These are phyloP conservation scores for Dascyllus trimaculatus DNA, from an alignment of 2,113 vertebrate species.

Conservation along the genomic window DNA sequence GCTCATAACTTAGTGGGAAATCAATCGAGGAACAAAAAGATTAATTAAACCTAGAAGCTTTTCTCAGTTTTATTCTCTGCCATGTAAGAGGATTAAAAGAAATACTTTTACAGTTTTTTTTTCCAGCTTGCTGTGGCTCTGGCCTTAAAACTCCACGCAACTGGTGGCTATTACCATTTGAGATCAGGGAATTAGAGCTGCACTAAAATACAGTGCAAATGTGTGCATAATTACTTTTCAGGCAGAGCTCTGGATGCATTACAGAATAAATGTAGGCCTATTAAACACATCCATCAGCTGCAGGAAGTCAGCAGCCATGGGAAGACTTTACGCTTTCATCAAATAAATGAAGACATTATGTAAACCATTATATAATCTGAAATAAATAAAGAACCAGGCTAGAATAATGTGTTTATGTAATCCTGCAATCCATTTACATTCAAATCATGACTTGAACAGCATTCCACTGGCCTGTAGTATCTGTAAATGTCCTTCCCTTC, in stretches of 20 bases:
- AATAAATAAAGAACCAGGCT: conserved; percentile 30
- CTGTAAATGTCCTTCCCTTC: conserved; percentile 21
- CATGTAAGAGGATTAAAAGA: conserved; percentile 26
- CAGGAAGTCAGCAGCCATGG: conserved; percentile 19
- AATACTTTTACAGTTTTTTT: not conserved
- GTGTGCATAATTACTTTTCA: not conserved
- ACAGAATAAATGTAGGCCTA: not conserved
- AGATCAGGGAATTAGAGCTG: not conserved
- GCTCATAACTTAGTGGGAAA: no score
- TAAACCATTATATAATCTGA: conserved; percentile 59
- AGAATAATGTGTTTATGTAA: conserved; percentile 50
- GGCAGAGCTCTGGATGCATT: not conserved
- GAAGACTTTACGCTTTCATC: conserved; percentile 39
- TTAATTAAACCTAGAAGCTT: not conserved
- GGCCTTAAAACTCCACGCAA: not conserved
- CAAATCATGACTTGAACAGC: conserved; percentile 13
- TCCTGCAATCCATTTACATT: conserved; percentile 33
- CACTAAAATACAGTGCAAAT: not conserved
- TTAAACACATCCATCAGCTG: conserved; percentile 11
- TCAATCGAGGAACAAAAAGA: no score
- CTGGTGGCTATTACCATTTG: not conserved
- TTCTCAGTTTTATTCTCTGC: not conserved
- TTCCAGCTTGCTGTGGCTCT: not conserved
- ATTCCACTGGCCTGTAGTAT: not conserved
- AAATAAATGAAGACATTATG: conserved; percentile 35